Percentiles rank a stretch among this genome's conserved stretches.
Conservation (phyloP, 1,140 invertebrate genomes). For the Chlorops oryzae region DNA sequence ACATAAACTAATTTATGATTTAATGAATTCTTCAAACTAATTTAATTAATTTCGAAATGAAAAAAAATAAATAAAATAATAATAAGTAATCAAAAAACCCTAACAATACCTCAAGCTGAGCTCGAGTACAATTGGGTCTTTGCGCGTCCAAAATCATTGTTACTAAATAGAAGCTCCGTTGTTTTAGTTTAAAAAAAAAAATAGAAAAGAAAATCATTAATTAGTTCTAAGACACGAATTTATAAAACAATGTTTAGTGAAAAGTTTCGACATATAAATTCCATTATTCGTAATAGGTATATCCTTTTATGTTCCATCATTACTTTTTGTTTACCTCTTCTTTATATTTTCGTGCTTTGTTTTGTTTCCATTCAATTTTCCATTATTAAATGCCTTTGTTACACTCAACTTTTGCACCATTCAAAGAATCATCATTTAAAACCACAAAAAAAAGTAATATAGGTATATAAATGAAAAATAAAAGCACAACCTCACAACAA, state of each 20-base stretch:
- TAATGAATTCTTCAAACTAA: too few species aligned
- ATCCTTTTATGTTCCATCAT: too few species aligned
- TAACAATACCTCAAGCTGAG: constrained; percentile 30
- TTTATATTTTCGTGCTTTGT: neutral
- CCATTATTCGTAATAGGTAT: too few species aligned
- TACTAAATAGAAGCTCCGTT: constrained; percentile 42
- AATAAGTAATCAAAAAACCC: constrained; percentile 25
- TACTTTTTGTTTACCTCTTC: too few species aligned
- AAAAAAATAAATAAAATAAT: too few species aligned
- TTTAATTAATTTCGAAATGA: too few species aligned
- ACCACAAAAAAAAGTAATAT: neutral
- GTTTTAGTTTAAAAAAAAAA: constrained; percentile 32
- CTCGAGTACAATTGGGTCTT: constrained; percentile 46
- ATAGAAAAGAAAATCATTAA: too few species aligned
- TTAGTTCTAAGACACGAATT: too few species aligned
- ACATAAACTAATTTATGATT: too few species aligned
- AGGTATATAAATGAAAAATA: neutral
- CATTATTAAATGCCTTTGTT: neutral
- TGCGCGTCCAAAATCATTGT: constrained; percentile 42
- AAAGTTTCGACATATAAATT: too few species aligned
- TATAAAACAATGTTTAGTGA: too few species aligned
- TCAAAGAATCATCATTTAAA: constrained; percentile 1
- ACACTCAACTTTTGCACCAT: constrained; percentile 11
- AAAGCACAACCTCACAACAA: neutral
- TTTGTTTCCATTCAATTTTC: neutral